Conservation (phyloP, 2,797 vertebrate genomes). For the Huso huso region DNA sequence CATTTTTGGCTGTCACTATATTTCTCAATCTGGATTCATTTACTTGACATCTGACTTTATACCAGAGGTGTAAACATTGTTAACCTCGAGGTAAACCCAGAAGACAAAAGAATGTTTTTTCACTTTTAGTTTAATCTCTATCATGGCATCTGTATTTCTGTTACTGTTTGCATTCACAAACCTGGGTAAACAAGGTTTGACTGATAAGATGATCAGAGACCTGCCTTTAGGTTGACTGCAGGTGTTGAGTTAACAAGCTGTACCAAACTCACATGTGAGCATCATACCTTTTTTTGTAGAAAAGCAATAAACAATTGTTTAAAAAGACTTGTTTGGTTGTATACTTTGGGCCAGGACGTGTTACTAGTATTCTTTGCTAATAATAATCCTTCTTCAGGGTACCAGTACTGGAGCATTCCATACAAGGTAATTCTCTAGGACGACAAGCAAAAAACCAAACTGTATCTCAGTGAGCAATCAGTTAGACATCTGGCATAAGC, state of each 20-base stretch:
- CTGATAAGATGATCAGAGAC: conserved; percentile 3
- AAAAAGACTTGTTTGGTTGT: conserved; percentile 7
- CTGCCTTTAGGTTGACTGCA: conserved; percentile 4
- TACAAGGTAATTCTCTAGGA: too few relatives aligned
- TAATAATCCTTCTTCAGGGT: too few relatives aligned
- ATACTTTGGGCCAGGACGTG: neutral
- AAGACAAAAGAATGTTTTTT: conserved; percentile 7
- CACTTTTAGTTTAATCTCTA: neutral
- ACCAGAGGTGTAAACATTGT: too few relatives aligned
- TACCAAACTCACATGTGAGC: conserved; percentile 6
- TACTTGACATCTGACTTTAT: too few relatives aligned
- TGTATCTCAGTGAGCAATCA: too few relatives aligned
- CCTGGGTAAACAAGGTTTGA: conserved; percentile 6
- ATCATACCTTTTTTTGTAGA: conserved; percentile 9
- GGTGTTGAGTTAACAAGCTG: conserved; percentile 8
- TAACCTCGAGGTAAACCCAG: neutral
- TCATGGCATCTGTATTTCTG: neutral
- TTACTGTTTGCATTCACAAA: neutral
- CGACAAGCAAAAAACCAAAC: too few relatives aligned
- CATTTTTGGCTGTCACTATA: too few relatives aligned
- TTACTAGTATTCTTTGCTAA: too few relatives aligned
- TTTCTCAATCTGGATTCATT: too few relatives aligned
- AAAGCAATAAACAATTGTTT: conserved; percentile 14
- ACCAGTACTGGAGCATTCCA: too few relatives aligned
- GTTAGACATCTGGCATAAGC: too few relatives aligned